These are phyloP conservation scores for Solea solea DNA, from an alignment of 2,113 vertebrate genomes.

Conservation along the genomic window DNA sequence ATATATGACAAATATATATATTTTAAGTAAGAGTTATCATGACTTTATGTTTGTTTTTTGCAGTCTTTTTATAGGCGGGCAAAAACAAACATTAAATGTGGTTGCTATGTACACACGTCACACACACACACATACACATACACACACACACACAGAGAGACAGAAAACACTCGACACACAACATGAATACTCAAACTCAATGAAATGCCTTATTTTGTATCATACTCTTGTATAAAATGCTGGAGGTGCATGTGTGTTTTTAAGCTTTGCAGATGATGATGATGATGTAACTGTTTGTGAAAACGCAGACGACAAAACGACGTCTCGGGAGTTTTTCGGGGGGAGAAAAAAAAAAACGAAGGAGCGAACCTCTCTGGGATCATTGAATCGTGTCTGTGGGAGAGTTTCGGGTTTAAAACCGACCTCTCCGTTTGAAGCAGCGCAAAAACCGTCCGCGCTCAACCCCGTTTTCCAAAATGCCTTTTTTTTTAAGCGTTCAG, in stretches of 20 bases:
- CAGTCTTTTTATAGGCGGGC: conserved; percentile 98
- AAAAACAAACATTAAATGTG: conserved; percentile 93
- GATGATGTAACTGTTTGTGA: conserved; percentile 69
- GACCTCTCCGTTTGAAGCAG: conserved; percentile 40
- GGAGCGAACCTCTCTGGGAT: conserved; percentile 39
- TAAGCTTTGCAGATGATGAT: conserved; percentile 86
- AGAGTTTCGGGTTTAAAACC: conserved; percentile 26
- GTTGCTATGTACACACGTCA: conserved; percentile 87
- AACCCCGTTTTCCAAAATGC: background rate
- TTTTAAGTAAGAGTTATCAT: conserved; percentile 86
- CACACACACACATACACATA: conserved; percentile 53
- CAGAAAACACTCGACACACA: conserved; percentile 54
- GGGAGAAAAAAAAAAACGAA: conserved; percentile 32
- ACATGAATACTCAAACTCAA: conserved; percentile 74
- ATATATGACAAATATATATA: conserved; percentile 86
- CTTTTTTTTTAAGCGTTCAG: conserved; percentile 6
- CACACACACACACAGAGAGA: conserved; percentile 61
- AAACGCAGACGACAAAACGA: conserved; percentile 30
- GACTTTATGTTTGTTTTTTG: conserved; percentile 96
- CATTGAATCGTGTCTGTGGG: background rate
- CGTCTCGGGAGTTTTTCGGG: conserved; percentile 9
- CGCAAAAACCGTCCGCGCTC: background rate
- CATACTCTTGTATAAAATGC: conserved; percentile 99
- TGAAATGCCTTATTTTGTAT: conserved; percentile 99
- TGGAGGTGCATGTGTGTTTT: conserved; percentile 98